Conservation (phyloP, 2,113 vertebrate species). For the Choloepus hoffmanni region DNA sequence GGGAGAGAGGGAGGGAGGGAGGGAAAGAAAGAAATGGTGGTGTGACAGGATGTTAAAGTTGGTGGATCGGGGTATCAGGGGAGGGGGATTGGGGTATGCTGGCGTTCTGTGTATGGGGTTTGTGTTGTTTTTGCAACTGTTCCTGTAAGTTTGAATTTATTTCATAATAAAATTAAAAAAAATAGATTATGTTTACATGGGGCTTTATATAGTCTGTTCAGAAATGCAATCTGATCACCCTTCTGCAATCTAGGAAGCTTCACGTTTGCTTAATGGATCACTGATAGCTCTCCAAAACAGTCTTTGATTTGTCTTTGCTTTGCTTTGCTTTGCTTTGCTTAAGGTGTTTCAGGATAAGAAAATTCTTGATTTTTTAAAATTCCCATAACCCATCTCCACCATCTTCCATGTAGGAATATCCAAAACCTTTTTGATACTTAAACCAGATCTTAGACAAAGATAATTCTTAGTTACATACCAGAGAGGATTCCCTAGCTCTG, state of each 20-base stretch:
- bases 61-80: too few species aligned
- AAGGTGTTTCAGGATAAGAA: constrained; percentile 23
- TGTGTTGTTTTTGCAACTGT: too few species aligned
- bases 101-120: too few species aligned
- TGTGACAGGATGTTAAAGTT: too few species aligned
- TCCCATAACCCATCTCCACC: not conserved
- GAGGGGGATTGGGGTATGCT: too few species aligned
- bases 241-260: not conserved
- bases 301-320: constrained; percentile 32
- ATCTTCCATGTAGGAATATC: not conserved
- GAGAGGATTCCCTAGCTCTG: not conserved
- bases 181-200: constrained; percentile 29
- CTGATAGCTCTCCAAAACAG: not conserved
- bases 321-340: not conserved
- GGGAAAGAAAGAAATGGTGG: too few species aligned
- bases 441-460: not conserved
- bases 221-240: not conserved
- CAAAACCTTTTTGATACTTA: constrained; percentile 9
- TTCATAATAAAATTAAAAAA: too few species aligned
- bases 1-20: too few species aligned
- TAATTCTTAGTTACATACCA: not conserved
- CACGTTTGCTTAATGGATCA: not conserved
- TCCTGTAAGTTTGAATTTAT: too few species aligned
- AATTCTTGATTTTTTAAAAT: constrained; percentile 6
- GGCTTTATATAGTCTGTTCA: not conserved